Base-by-base conservation (phyloP, 2,888 invertebrate species). In the Apoda limacodes region DNA sequence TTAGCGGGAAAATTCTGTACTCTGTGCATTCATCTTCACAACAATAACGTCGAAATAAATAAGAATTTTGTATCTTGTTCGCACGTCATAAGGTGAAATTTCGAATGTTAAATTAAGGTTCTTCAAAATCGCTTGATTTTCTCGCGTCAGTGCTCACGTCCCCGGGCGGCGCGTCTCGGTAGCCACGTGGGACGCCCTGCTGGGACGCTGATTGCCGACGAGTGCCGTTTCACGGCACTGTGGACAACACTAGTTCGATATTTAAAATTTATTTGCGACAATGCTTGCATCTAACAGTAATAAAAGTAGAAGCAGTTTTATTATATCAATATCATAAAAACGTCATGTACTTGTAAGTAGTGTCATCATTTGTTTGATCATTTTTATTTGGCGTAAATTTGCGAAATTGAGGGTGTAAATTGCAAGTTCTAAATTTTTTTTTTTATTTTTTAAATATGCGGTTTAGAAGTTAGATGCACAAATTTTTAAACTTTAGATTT, bases 161-260 rank as follows among this genome's bases (percentile, higher is more conserved):
- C 62, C 67, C 52, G 52, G 60, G 52, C 47, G 46, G 38, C 34
- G 28, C 29, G 41, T 43, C 44, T 50, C 40, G 45, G 42, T 43
- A 45, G 63, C 63, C 75, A 72, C 76, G 75, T 67, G 72, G 64
- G 78, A 51, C 75, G 42, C 60, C 78, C 76, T 66, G 72, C 56
- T 35, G 76, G 36, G 72, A 45, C 51, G 48, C 30, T 72, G 74
- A 78, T 75, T 69, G 74, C 57, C 55, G 63, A 49, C 75, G 71
- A 70, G 62, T 62, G 76, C 56, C 76, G 65, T 49, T 72, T 74
- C 53, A 66, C 64, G 68, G 64, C 60, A 55, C 48, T 46, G 43
- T 65, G 64, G 66, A 64, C 70, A 67, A 42, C 48, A 37, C 40
- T 39, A 36, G 43, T 37, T 45, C 35, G 27, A 37, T 42, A 40